phyloP scores from a whole-genome alignment of 2,113 vertebrate genomes.

The Cottus gobio region DNA sequence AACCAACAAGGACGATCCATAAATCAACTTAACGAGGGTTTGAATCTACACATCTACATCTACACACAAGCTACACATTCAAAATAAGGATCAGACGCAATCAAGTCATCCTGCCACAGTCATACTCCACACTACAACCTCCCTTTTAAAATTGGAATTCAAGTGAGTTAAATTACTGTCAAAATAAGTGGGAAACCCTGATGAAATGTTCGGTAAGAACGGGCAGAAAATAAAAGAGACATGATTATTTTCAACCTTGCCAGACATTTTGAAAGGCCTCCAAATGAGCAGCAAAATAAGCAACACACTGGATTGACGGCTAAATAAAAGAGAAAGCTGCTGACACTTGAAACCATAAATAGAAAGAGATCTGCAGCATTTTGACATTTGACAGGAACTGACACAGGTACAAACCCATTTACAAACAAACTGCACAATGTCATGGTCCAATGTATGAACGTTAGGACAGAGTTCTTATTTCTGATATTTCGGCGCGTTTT shows the following conservation, averaged over 20 bases:
- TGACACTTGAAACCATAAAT: conserved; percentile 15
- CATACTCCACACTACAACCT: not conserved
- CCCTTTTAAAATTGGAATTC: conserved; percentile 48
- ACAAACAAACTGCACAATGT: conserved; percentile 5
- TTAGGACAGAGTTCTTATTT: not conserved
- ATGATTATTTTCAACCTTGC: conserved; percentile 43
- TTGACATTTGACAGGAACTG: conserved; percentile 15
- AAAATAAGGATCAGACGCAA: conserved; percentile 58
- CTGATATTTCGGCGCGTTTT: not conserved
- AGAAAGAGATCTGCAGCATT: conserved; percentile 6
- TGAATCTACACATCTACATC: too few species aligned
- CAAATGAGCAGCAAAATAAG: conserved; percentile 44
- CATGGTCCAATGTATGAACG: not conserved
- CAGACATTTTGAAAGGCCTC: conserved; percentile 45
- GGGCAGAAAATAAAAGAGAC: conserved; percentile 31
- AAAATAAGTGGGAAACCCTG: conserved; percentile 35
- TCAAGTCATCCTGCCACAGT: conserved; percentile 28
- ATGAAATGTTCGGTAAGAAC: conserved; percentile 57
- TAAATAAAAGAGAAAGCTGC: conserved; percentile 19
- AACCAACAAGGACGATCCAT: too few species aligned
- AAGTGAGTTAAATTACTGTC: conserved; percentile 53
- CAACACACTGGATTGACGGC: not conserved
- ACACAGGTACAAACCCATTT: not conserved
- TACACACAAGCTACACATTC: conserved; percentile 13
- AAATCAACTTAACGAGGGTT: too few species aligned